Evolutionary conservation across 2,888 invertebrate species (phyloP).

Genomic region (Oligia fasciuncula): DNA sequence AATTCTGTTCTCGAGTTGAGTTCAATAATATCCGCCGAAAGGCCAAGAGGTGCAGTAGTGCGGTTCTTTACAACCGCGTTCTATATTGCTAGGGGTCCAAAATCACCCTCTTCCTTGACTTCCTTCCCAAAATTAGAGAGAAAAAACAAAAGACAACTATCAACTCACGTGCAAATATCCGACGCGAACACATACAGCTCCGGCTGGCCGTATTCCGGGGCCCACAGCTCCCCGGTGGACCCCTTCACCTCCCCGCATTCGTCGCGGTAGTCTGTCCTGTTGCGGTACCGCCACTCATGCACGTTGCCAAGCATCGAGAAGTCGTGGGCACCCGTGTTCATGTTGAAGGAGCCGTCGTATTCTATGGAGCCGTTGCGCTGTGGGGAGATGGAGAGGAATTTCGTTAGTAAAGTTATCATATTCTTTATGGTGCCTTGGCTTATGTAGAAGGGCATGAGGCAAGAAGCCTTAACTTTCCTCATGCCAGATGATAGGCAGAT

Average conservation of each 20-base stretch:
- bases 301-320: slow-evolving; percentile 92
- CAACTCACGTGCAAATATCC: slow-evolving; percentile 94
- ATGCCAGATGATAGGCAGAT: background rate
- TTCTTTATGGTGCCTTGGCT: background rate
- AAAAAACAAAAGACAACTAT: background rate
- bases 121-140: no score
- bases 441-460: background rate
- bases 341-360: slow-evolving; percentile 94
- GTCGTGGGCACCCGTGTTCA: slow-evolving; percentile 93
- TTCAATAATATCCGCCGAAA: no score
- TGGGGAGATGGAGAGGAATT: slow-evolving; percentile 19
- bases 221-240: slow-evolving; percentile 95
- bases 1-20: no score
- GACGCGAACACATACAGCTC: slow-evolving; percentile 92
- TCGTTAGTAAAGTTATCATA: background rate
- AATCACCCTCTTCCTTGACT: no score
- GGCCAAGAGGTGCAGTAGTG: no score
- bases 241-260: slow-evolving; percentile 93
- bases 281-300: slow-evolving; percentile 92
- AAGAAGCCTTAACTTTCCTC: background rate
- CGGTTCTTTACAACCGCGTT: no score
- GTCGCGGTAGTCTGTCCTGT: slow-evolving; percentile 89
- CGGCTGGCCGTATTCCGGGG: slow-evolving; percentile 91
- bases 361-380: slow-evolving; percentile 93
- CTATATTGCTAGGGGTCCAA: no score